phyloP scores from a whole-genome alignment of 2,797 vertebrate species.

The Anguilla megastoma region DNA sequence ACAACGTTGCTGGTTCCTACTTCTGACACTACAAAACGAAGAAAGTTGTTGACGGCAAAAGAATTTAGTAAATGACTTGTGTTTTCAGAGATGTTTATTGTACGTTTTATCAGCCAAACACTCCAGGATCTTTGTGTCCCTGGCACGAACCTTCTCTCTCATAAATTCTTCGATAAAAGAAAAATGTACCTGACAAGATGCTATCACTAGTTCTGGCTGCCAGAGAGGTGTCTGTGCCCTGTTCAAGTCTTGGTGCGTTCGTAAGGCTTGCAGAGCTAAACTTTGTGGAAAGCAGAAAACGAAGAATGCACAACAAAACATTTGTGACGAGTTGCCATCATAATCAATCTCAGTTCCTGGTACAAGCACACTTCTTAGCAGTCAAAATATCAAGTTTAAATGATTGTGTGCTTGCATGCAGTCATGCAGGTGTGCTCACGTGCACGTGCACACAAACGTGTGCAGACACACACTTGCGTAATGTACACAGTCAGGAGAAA shows the following conservation, averaged over 20 bases:
- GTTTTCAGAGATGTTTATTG: neutral
- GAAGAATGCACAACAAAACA: neutral
- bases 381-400: conserved; percentile 41
- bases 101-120: neutral
- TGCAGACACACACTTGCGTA: neutral
- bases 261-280: neutral
- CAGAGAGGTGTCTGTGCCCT: conserved; percentile 42
- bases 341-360: neutral
- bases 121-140: neutral
- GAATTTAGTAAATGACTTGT: neutral
- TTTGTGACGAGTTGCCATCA: neutral
- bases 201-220: conserved; percentile 45
- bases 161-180: neutral
- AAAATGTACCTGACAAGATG: conserved; percentile 35
- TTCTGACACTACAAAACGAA: neutral
- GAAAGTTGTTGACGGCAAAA: neutral
- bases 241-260: conserved; percentile 33
- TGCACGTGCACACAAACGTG: neutral
- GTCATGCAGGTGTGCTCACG: neutral
- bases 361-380: conserved; percentile 13
- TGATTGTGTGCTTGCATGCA: neutral
- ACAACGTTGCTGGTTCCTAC: no score
- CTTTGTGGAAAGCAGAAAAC: neutral
- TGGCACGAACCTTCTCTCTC: neutral
- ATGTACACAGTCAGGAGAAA: neutral